These are phyloP conservation scores for Sylvicapra grimmia DNA, from an alignment of 2,113 vertebrate species.

Conservation along the genomic window DNA sequence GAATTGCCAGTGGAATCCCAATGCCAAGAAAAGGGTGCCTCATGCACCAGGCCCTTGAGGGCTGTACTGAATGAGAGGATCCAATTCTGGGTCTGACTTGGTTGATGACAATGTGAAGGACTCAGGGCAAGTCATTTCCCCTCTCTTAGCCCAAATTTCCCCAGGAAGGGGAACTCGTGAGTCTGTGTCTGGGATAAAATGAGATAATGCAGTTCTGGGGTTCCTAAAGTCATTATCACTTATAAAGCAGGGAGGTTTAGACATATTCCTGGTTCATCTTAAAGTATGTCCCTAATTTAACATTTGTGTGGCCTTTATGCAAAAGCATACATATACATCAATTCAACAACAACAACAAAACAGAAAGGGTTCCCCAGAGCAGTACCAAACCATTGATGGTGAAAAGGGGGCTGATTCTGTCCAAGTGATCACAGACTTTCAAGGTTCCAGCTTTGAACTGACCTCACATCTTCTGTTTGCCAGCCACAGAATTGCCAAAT, in stretches of 20 bases:
- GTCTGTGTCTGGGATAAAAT: background rate
- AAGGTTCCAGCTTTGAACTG: background rate
- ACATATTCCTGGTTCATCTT: background rate
- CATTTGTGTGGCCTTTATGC: background rate
- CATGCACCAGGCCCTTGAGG: rapidly evolving
- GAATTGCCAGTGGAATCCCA: background rate
- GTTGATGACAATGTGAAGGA: background rate
- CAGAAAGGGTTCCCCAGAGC: background rate
- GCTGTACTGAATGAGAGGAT: background rate
- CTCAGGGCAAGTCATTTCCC: background rate
- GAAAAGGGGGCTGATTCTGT: background rate
- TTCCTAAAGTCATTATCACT: background rate
- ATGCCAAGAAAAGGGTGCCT: background rate
- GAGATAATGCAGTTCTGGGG: background rate
- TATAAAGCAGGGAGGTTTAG: background rate
- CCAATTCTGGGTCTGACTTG: background rate
- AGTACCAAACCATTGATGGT: no score
- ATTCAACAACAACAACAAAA: background rate
- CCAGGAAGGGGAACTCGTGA: background rate
- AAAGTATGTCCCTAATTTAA: background rate
- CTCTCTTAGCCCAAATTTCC: background rate
- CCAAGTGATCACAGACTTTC: background rate
- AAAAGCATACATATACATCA: background rate
- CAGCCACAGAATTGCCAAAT: background rate
- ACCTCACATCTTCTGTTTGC: background rate